Conservation (phyloP, 2,888 invertebrate genomes). For the Gymnoscelis rufifasciata region DNA sequence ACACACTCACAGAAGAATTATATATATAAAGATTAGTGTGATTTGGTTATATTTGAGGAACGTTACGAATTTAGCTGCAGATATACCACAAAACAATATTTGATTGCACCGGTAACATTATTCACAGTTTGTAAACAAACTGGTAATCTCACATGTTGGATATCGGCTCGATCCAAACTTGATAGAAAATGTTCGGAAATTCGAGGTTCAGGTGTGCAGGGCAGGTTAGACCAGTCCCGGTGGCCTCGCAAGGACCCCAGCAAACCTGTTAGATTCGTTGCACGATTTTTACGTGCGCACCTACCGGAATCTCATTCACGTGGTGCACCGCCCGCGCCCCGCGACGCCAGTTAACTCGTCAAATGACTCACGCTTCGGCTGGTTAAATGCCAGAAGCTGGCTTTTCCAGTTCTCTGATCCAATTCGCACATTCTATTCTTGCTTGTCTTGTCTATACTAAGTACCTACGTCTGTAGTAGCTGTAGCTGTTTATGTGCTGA, state of each 20-base stretch:
- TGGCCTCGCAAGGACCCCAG: conserved; percentile 78
- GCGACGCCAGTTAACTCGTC: conserved; percentile 73
- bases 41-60: too few relatives aligned
- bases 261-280: conserved; percentile 80
- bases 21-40: too few relatives aligned
- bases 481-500: too few relatives aligned
- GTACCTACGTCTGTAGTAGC: too few relatives aligned
- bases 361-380: conserved; percentile 74
- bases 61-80: too few relatives aligned
- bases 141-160: conserved; percentile 40
- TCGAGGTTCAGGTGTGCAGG: conserved; percentile 73
- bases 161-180: conserved; percentile 56
- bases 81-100: too few relatives aligned
- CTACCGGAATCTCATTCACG: conserved; percentile 79
- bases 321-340: conserved; percentile 58
- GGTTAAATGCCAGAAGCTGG: conserved; percentile 75
- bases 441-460: conserved; percentile 30
- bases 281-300: conserved; percentile 79
- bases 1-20: too few relatives aligned
- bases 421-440: conserved; percentile 67
- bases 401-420: conserved; percentile 75
- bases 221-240: conserved; percentile 79
- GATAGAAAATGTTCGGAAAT: conserved; percentile 74
- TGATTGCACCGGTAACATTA: too few relatives aligned
- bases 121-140: conserved; percentile 37